Conservation (phyloP, 2,113 vertebrate genomes). For the Ceyx cyanopectus region DNA sequence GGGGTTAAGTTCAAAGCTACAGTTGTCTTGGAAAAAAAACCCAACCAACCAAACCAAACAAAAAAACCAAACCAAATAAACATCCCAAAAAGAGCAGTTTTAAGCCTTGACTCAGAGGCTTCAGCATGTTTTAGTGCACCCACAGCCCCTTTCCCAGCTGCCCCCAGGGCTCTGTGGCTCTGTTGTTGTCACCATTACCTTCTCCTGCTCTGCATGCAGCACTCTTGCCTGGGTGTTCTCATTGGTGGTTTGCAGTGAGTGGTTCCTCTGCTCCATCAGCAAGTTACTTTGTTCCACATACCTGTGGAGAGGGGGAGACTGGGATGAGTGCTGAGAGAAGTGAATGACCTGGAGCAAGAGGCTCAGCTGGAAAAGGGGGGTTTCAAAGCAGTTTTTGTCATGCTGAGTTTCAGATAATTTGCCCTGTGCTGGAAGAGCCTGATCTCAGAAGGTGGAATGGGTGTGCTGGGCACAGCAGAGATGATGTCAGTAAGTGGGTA, state of each 20-base stretch:
- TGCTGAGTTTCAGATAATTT: background rate
- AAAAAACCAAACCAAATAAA: too few relatives aligned
- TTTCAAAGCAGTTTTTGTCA: background rate
- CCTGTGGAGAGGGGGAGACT: conserved; percentile 68
- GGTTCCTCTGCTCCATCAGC: conserved; percentile 92
- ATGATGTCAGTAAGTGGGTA: background rate
- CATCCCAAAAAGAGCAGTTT: background rate
- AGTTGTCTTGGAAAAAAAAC: background rate
- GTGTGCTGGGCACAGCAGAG: background rate
- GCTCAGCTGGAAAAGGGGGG: background rate
- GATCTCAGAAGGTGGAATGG: background rate
- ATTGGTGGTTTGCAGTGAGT: conserved; percentile 87
- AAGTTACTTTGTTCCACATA: conserved; percentile 93
- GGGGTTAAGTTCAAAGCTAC: background rate
- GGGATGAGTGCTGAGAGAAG: background rate
- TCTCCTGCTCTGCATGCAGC: conserved; percentile 95
- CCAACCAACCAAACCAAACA: too few relatives aligned
- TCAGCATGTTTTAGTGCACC: background rate
- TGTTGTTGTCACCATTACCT: conserved; percentile 78
- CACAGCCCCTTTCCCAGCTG: background rate
- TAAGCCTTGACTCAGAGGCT: background rate
- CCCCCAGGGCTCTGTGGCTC: background rate
- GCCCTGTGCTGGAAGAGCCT: background rate
- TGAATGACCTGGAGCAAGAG: background rate
- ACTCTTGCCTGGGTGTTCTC: conserved; percentile 90